These are phyloP conservation scores for Pelecanoides urinatrix DNA, from an alignment of 2,113 vertebrate species.

Conservation along the genomic window DNA sequence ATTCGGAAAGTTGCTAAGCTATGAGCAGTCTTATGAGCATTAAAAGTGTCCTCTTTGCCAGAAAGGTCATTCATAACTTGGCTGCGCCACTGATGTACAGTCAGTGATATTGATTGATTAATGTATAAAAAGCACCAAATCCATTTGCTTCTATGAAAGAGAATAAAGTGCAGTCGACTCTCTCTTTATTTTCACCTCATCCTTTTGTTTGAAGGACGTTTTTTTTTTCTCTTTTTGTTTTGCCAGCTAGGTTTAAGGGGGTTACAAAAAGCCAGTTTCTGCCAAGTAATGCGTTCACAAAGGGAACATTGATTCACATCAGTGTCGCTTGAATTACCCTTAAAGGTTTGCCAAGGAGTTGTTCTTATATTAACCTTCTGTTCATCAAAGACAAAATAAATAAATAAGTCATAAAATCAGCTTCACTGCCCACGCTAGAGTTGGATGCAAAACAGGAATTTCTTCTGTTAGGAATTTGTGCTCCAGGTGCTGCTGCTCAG, in stretches of 20 bases:
- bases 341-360: constrained; percentile 91
- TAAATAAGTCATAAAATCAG: constrained; percentile 73
- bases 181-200: constrained; percentile 95
- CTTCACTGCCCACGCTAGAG: not conserved
- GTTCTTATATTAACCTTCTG: constrained; percentile 89
- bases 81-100: constrained; percentile 94
- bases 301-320: constrained; percentile 96
- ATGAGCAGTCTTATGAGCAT: constrained; percentile 92
- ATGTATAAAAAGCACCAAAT: constrained; percentile 99
- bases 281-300: constrained; percentile 95
- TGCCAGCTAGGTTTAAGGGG: constrained; percentile 89
- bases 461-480: not conserved
- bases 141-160: constrained; percentile 98
- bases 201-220: constrained; percentile 93
- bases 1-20: constrained; percentile 90
- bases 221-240: constrained; percentile 79
- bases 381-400: constrained; percentile 68
- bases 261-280: constrained; percentile 93
- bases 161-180: constrained; percentile 88
- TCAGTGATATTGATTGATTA: constrained; percentile 99
- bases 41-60: constrained; percentile 96
- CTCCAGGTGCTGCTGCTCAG: not conserved
- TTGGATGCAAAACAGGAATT: constrained; percentile 49
- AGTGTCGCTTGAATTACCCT: constrained; percentile 95
- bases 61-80: constrained; percentile 99